Conservation (phyloP, 35 echinoderm and acorn worm species). For the Heliocidaris erythrogramma region DNA sequence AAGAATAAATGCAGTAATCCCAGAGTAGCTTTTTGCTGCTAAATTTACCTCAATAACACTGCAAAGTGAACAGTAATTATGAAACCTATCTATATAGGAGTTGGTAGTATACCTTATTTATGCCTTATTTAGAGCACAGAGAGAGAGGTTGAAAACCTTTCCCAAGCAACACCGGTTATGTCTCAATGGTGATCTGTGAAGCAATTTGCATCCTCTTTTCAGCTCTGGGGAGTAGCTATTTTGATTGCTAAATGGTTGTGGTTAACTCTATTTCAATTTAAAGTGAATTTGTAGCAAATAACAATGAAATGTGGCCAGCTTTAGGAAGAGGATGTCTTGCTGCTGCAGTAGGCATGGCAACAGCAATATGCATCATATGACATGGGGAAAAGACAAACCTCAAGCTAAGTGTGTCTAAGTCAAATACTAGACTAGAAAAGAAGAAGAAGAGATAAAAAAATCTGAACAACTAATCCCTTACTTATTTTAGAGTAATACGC, state of each 20-base stretch:
- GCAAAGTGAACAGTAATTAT: not conserved
- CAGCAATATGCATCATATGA: not conserved
- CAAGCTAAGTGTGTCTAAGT: not conserved
- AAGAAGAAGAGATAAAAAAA: not conserved
- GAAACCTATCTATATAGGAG: not conserved
- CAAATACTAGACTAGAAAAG: not conserved
- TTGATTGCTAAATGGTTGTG: slow-evolving; percentile 10
- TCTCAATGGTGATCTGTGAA: not conserved
- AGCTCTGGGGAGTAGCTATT: not conserved
- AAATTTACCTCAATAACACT: not conserved
- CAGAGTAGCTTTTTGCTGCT: too few species aligned
- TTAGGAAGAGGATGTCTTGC: not conserved
- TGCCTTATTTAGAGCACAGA: not conserved
- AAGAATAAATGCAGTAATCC: too few species aligned
- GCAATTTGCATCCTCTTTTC: not conserved
- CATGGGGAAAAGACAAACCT: not conserved
- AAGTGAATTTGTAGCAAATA: not conserved
- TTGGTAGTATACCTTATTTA: not conserved
- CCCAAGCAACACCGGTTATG: not conserved
- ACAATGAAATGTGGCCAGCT: not conserved
- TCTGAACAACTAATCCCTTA: not conserved
- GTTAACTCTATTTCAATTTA: slow-evolving; percentile 13
- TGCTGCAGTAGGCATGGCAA: not conserved
- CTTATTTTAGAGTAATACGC: too few species aligned
- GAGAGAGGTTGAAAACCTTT: not conserved